Evolutionary conservation across 2,888 invertebrate species (phyloP).

Genomic region (Drosophila neonasuta): DNA sequence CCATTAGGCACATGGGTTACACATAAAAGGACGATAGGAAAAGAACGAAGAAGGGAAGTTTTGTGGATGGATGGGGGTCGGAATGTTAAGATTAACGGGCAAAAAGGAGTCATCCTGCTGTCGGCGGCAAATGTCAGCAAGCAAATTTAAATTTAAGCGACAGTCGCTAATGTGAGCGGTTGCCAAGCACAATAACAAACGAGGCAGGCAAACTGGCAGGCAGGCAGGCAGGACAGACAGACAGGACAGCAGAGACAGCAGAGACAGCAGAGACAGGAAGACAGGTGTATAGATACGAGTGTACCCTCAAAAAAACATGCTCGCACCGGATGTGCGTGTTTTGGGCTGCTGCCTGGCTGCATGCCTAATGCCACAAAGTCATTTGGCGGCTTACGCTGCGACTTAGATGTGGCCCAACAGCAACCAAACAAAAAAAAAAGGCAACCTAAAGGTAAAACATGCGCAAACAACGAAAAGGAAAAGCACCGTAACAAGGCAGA

Average conservation of each 20-base stretch:
- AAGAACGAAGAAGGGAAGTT: neutral
- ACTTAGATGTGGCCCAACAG: conserved; percentile 40
- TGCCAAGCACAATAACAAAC: conserved; percentile 35
- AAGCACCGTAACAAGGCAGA: conserved; percentile 48
- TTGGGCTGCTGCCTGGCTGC: conserved; percentile 48
- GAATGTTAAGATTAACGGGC: conserved; percentile 50
- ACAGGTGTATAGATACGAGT: conserved; percentile 50
- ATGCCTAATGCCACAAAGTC: conserved; percentile 74
- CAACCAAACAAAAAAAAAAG: conserved; percentile 21
- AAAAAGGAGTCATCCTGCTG: conserved; percentile 36
- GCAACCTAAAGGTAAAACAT: conserved; percentile 46
- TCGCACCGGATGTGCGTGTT: conserved; percentile 71
- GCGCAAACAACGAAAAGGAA: conserved; percentile 46
- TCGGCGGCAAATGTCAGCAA: conserved; percentile 57
- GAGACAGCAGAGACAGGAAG: conserved; percentile 2
- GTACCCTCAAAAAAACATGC: conserved; percentile 21
- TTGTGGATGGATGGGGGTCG: neutral
- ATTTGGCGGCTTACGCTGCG: conserved; percentile 70
- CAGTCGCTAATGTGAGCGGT: conserved; percentile 57
- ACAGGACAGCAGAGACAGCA: neutral
- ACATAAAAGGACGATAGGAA: conserved; percentile 51
- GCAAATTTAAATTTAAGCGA: conserved; percentile 75
- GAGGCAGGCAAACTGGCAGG: neutral
- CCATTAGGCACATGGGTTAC: conserved; percentile 49
- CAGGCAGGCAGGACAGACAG: conserved; percentile 1